Base-by-base conservation (phyloP, 2,113 vertebrate species). In the Stegastes partitus region DNA sequence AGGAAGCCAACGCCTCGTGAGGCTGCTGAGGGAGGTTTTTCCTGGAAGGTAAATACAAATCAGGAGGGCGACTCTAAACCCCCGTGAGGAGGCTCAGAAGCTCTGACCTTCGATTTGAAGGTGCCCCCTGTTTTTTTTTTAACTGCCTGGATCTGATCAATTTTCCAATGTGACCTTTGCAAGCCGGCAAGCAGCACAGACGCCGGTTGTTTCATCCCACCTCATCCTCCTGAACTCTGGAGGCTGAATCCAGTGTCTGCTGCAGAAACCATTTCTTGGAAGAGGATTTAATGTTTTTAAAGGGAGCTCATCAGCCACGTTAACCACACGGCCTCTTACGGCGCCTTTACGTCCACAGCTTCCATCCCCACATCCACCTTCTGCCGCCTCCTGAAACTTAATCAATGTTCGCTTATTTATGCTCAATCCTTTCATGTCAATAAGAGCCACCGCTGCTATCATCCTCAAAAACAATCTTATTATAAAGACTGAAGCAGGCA, bases 111-210 rank as follows among this genome's bases (percentile, higher is more conserved):
- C 11, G 1, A 37, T 39, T 68, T 1, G 26, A 68, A 39, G 51
- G 22, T 25, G 14, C 49, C 2, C n/a, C n/a, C 25, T 39, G 22
- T 5, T 66, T 8, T 59, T 74, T 79, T 75, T 56, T 15, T n/a
- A n/a, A 49, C 58, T 25, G 69, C 55, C 45, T 56, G 50, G 11
- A 3, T 34, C 31, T 44, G 75, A 82, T 81, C 34, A 26, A 55
- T 89, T 71, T 72, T 65, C 68, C 51, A 69, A 54, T 58, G 44
- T 81, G 77, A 87, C 88, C 70, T 89, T 81, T 81, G 12, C 11
- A 11, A 25, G 23, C 22, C 56, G 37, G 63, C 10, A 15, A 68
- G 56, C 22, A 11, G 11, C 59, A n/a, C 42, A 16, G n/a, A 22
- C n/a, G 5, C n/a, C n/a, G 26, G 22, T 14, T 8, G 12, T 28